Percentiles rank a stretch among this genome's conserved stretches.
Conservation (phyloP, 2,888 invertebrate genomes). For the Epinotia demarniana region DNA sequence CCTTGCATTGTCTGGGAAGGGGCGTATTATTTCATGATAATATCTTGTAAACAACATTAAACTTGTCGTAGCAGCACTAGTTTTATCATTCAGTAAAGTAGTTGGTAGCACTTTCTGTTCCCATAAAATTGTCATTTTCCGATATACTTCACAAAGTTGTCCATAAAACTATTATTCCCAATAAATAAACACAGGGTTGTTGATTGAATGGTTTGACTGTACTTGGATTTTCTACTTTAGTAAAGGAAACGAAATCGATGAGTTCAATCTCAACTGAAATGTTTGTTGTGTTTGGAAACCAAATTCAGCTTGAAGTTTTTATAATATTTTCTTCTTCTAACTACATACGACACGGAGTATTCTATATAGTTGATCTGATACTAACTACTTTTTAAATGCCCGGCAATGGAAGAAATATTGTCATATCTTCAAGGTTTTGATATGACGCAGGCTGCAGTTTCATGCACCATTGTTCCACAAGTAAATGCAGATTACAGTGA, state of each 20-base stretch:
- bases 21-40: background rate
- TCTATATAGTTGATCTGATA: background rate
- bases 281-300: background rate
- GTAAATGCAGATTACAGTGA: constrained; percentile 46
- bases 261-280: background rate
- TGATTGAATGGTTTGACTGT: background rate
- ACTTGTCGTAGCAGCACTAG: background rate
- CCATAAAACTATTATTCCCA: constrained; percentile 1
- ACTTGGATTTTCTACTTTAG: background rate
- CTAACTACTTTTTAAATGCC: background rate
- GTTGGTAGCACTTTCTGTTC: constrained; percentile 1
- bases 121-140: background rate
- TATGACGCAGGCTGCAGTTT: constrained; percentile 43
- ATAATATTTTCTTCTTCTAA: background rate
- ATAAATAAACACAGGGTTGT: background rate
- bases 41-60: background rate
- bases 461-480: constrained; percentile 48
- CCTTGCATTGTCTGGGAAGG: background rate
- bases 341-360: background rate
- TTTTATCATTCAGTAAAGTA: constrained; percentile 9
- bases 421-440: constrained; percentile 31
- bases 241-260: background rate
- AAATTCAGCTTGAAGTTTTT: background rate
- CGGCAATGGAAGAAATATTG: constrained; percentile 11
- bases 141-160: background rate